Evolutionary conservation across 1,140 invertebrate genomes (phyloP).

Genomic region (Papilio machaon): DNA sequence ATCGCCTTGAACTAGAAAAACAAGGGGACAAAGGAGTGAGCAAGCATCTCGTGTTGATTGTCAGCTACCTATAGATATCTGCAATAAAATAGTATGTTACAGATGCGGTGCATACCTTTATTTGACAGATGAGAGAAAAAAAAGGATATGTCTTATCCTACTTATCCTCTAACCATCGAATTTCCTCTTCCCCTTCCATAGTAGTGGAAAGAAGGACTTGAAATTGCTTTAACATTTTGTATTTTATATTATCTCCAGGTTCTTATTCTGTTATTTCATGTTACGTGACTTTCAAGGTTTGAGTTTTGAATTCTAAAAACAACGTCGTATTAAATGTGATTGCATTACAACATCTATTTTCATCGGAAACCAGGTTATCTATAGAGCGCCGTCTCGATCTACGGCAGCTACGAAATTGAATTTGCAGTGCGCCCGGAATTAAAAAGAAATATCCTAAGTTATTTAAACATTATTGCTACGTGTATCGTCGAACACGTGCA

Average conservation of each 20-base stretch:
- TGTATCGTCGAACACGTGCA: not conserved
- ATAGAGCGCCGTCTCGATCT: conserved; percentile 9
- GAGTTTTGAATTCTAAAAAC: conserved; percentile 10
- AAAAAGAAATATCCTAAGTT: conserved; percentile 20
- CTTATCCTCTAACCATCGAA: no score
- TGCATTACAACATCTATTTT: conserved; percentile 23
- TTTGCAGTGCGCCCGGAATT: conserved; percentile 14
- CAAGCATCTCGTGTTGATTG: not conserved
- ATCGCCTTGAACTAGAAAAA: not conserved
- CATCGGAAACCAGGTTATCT: conserved; percentile 13
- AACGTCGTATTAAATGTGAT: conserved; percentile 2
- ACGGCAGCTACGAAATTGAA: conserved; percentile 3
- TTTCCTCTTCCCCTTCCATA: no score
- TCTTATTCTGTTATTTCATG: not conserved
- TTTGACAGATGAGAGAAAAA: no score
- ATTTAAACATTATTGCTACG: not conserved
- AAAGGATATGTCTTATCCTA: no score
- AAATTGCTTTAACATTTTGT: not conserved
- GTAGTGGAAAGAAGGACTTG: no score
- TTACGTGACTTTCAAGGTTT: not conserved
- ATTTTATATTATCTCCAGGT: not conserved
- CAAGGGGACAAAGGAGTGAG: not conserved
- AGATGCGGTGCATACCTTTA: no score
- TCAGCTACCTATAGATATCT: no score
- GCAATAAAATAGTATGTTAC: no score